These are phyloP conservation scores for Callopanchax toddi DNA, from an alignment of 2,113 vertebrate species.

Conservation along the genomic window DNA sequence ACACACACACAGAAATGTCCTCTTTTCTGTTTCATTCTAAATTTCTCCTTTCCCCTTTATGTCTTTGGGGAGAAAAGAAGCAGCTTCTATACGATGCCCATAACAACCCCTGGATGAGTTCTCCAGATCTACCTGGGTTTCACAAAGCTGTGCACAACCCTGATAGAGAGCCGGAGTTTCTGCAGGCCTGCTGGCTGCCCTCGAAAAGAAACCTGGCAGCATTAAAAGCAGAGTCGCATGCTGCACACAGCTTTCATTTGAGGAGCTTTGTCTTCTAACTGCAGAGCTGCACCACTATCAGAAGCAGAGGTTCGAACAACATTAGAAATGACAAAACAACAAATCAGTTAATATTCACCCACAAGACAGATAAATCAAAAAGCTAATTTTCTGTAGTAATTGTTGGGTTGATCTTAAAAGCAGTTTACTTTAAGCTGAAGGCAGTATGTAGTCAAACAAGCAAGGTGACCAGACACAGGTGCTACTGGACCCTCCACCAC, in stretches of 20 bases:
- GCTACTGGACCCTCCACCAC: no score
- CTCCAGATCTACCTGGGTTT: conserved; percentile 38
- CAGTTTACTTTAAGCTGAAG: no score
- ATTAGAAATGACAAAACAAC: neutral
- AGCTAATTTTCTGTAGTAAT: neutral
- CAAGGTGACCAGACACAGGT: no score
- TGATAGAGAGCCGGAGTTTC: conserved; percentile 23
- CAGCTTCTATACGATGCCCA: conserved; percentile 15
- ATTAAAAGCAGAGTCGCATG: conserved; percentile 12
- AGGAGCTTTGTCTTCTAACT: conserved; percentile 12
- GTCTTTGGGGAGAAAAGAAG: conserved; percentile 13
- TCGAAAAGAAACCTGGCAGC: conserved; percentile 43
- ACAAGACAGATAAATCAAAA: neutral
- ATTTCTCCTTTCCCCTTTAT: conserved; percentile 8
- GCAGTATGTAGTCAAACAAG: no score
- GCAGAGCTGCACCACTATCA: neutral
- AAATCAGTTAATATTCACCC: neutral
- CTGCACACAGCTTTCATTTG: conserved; percentile 19
- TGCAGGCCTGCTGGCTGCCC: conserved; percentile 20
- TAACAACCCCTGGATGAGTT: conserved; percentile 43
- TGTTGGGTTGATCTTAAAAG: no score
- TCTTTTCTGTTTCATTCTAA: conserved; percentile 9
- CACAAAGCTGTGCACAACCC: conserved; percentile 39
- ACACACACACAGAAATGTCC: neutral
- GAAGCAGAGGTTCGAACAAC: neutral